Evolutionary conservation across 1,140 invertebrate species (phyloP).

Genomic region (Drosophila takahashii): DNA sequence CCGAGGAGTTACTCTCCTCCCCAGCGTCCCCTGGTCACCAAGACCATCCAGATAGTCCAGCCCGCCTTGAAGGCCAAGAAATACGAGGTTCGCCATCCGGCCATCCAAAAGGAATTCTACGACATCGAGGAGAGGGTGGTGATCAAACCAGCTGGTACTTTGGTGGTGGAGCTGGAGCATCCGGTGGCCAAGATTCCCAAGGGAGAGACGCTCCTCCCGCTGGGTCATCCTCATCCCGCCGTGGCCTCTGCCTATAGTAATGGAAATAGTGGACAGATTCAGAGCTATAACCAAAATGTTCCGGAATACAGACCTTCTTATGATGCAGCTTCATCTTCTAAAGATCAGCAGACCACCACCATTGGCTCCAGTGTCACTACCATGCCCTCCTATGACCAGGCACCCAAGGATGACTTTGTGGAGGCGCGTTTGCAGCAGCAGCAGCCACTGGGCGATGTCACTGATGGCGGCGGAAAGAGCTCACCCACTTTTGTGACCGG

Average conservation of each 20-base stretch:
- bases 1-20: conserved; percentile 51
- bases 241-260: conserved; percentile 71
- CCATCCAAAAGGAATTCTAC: conserved; percentile 89
- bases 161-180: conserved; percentile 87
- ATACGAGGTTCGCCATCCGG: conserved; percentile 87
- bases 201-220: conserved; percentile 82
- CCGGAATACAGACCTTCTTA: conserved; percentile 61
- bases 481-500: conserved; percentile 35
- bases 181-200: conserved; percentile 87
- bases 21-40: conserved; percentile 73
- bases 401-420: conserved; percentile 67
- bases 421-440: conserved; percentile 66
- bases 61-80: conserved; percentile 80
- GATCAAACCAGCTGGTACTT: conserved; percentile 87
- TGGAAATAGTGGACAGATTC: conserved; percentile 58
- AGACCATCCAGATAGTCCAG: conserved; percentile 81
- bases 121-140: conserved; percentile 88
- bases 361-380: conserved; percentile 74
- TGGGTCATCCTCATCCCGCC: conserved; percentile 79
- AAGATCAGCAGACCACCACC: conserved; percentile 65
- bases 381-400: conserved; percentile 70
- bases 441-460: conserved; percentile 48
- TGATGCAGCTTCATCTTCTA: conserved; percentile 19
- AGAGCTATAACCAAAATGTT: conserved; percentile 56
- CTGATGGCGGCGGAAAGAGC: conserved; percentile 36